phyloP scores from a whole-genome alignment of 2,888 invertebrate species.

The Amaurobius ferox region DNA sequence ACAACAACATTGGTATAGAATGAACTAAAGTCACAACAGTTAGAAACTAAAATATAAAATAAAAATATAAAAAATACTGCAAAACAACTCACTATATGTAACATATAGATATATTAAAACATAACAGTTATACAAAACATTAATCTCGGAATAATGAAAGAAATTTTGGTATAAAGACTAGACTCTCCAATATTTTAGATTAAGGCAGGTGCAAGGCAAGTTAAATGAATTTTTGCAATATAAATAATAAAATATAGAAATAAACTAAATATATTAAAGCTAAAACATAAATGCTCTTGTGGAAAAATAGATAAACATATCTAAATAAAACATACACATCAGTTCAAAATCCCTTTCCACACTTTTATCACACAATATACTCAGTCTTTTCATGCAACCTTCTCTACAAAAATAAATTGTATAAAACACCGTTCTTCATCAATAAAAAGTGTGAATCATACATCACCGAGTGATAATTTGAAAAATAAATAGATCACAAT shows the following conservation, averaged over 20 bases:
- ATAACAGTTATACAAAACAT: not conserved
- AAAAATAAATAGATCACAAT: not conserved
- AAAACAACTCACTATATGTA: not conserved
- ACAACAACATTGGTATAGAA: not conserved
- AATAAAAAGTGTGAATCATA: too few relatives aligned
- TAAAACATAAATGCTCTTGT: too few relatives aligned
- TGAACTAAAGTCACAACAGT: not conserved
- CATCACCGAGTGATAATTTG: too few relatives aligned
- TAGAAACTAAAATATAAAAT: not conserved
- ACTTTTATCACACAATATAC: not conserved
- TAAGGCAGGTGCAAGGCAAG: not conserved
- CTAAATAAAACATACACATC: not conserved
- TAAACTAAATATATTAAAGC: too few relatives aligned
- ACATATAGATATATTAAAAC: not conserved
- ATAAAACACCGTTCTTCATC: not conserved
- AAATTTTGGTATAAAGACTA: not conserved
- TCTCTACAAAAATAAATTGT: constrained; percentile 5
- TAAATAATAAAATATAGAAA: not conserved
- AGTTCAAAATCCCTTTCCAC: not conserved
- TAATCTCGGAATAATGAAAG: not conserved
- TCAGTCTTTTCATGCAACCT: not conserved
- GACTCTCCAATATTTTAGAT: not conserved
- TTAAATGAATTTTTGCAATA: not conserved
- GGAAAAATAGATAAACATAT: too few relatives aligned
- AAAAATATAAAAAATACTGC: not conserved